A percentile compares a stretch with the other conserved stretches of the same genome.
These are phyloP conservation scores for Heliconius sara DNA, from an alignment of 2,888 invertebrate species.

Conservation along the genomic window DNA sequence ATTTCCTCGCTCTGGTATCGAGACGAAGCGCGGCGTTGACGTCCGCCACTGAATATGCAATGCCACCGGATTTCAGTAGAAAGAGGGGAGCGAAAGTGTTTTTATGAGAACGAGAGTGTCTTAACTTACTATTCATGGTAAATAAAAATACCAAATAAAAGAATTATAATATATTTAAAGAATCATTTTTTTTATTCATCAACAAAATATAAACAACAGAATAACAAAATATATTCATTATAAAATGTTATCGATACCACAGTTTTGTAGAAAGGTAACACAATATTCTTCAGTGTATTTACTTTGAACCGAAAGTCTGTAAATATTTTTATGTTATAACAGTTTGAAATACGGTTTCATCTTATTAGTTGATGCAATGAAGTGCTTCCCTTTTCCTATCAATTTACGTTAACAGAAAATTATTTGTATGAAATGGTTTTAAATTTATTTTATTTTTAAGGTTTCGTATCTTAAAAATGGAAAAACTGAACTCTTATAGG, in stretches of 20 bases:
- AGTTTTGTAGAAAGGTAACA: background rate
- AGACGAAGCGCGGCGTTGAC: too few species aligned
- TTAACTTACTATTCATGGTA: too few species aligned
- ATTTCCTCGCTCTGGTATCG: too few species aligned
- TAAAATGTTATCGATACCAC: background rate
- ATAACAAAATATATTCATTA: background rate
- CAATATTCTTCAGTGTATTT: constrained; percentile 8
- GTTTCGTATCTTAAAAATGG: background rate
- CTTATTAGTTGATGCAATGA: background rate
- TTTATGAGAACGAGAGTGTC: too few species aligned
- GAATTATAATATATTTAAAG: too few species aligned
- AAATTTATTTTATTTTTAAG: background rate
- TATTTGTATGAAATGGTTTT: background rate
- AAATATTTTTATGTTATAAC: constrained; percentile 11
- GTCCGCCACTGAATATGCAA: too few species aligned
- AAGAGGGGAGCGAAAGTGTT: too few species aligned
- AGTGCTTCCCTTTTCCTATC: background rate
- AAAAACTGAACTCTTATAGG: too few species aligned
- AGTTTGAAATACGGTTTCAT: constrained; percentile 12
- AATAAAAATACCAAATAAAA: too few species aligned
- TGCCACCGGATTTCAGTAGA: too few species aligned
- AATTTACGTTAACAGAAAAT: background rate
- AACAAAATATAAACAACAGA: background rate
- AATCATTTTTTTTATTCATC: too few species aligned
- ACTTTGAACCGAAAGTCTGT: background rate